These are phyloP conservation scores for Romanogobio albipinnatus DNA, from an alignment of 2,113 vertebrate genomes.

Conservation along the genomic window DNA sequence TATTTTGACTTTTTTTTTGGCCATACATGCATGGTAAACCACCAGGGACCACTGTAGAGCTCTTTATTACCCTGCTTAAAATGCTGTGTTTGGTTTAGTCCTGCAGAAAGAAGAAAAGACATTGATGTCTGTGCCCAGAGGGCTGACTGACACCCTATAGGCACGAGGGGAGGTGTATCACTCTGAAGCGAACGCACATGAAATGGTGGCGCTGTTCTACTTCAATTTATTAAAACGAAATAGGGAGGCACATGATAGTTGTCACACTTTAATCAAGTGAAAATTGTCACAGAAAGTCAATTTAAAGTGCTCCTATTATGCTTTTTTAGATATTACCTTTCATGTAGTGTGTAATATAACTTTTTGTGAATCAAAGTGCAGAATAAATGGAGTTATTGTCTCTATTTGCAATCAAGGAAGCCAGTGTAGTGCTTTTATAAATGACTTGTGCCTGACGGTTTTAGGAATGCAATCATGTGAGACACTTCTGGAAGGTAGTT, in stretches of 20 bases:
- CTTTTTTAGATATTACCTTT: no score
- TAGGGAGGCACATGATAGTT: neutral
- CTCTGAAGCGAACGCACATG: no score
- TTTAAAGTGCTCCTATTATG: no score
- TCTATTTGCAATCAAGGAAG: no score
- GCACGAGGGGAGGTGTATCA: neutral
- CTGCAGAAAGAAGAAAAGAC: neutral
- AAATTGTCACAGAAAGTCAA: neutral
- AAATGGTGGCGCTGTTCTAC: neutral
- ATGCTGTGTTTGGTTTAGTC: neutral
- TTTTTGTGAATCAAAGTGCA: no score
- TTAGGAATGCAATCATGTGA: no score
- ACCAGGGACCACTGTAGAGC: conserved; percentile 1
- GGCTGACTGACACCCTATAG: neutral
- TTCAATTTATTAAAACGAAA: neutral
- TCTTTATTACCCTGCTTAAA: conserved; percentile 35
- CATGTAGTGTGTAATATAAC: no score
- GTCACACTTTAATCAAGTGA: neutral
- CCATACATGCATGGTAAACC: conserved; percentile 22
- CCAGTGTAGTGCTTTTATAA: no score
- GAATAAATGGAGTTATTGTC: no score
- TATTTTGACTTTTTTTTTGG: conserved; percentile 32
- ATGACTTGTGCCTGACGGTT: no score
- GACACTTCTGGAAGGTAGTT: no score
- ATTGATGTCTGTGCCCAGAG: neutral